These are phyloP conservation scores for Lymantria monacha DNA, from an alignment of 2,888 invertebrate species.

Conservation along the genomic window DNA sequence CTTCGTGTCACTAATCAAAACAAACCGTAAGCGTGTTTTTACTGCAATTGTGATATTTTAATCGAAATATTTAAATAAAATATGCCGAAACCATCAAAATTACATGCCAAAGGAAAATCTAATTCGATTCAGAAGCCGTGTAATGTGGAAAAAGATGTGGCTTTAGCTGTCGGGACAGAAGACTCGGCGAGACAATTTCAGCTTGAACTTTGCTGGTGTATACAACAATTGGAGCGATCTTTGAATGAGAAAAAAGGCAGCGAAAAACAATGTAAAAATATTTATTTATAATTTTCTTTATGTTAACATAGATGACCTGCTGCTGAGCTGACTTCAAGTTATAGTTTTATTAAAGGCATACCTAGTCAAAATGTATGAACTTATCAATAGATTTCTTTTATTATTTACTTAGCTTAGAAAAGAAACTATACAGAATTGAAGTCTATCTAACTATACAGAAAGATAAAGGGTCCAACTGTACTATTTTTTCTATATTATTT, in stretches of 20 bases:
- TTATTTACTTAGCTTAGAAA: no score
- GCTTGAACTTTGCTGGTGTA: slow-evolving; percentile 90
- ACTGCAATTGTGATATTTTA: neutral
- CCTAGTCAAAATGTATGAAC: no score
- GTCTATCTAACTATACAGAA: no score
- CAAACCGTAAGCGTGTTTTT: slow-evolving; percentile 38
- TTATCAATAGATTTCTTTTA: no score
- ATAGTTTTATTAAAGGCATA: no score
- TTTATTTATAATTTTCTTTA: neutral
- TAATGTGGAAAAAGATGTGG: slow-evolving; percentile 52
- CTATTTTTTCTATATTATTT: no score
- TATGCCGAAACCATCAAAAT: slow-evolving; percentile 72
- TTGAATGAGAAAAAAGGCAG: slow-evolving; percentile 83
- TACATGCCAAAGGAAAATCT: slow-evolving; percentile 68
- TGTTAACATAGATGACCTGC: neutral
- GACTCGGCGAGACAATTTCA: slow-evolving; percentile 86
- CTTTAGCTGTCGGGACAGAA: slow-evolving; percentile 51
- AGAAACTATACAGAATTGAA: no score
- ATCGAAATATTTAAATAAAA: neutral
- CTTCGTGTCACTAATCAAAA: neutral
- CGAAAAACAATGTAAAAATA: slow-evolving; percentile 80
- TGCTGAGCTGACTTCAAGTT: no score
- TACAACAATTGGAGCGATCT: slow-evolving; percentile 85
- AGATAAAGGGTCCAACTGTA: no score
- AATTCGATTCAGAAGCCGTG: slow-evolving; percentile 64